phyloP scores from a whole-genome alignment of 2,888 invertebrate species.

The Leptopilina syphax region DNA sequence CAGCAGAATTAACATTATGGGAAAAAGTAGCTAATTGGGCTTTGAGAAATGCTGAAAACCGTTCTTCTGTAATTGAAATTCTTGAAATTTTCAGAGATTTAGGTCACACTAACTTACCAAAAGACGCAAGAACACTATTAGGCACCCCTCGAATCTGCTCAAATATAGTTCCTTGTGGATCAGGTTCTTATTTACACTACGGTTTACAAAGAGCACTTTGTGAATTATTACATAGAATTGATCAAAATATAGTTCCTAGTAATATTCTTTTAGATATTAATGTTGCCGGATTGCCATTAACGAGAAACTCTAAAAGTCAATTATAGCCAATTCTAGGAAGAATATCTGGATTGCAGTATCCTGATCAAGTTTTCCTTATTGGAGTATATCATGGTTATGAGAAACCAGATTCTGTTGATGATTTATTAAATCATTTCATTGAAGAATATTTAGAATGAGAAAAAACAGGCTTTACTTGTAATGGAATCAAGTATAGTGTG shows the following conservation, averaged over 20 bases:
- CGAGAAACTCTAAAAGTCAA: conserved; percentile 46
- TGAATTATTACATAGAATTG: not conserved
- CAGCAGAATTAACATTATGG: no score
- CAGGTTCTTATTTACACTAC: conserved; percentile 33
- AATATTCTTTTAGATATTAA: conserved; percentile 3
- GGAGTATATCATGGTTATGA: conserved; percentile 50
- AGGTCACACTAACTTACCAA: conserved; percentile 3
- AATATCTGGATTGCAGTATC: not conserved
- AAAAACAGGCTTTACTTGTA: not conserved
- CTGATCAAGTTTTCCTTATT: conserved; percentile 35
- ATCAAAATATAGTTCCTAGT: not conserved
- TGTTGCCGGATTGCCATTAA: conserved; percentile 46
- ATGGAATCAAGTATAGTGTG: not conserved
- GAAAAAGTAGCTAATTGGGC: no score
- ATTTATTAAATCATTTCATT: not conserved
- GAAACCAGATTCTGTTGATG: conserved; percentile 46
- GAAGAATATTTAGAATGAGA: not conserved
- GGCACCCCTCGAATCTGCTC: conserved; percentile 14
- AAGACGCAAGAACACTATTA: conserved; percentile 18
- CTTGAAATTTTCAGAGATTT: not conserved
- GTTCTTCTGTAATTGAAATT: not conserved
- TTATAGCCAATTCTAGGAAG: conserved; percentile 48
- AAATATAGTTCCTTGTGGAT: not conserved
- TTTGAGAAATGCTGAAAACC: not conserved
- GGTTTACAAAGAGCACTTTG: not conserved